Evolutionary conservation across 2,888 invertebrate species (phyloP).

Genomic region (Girardia tigrina): DNA sequence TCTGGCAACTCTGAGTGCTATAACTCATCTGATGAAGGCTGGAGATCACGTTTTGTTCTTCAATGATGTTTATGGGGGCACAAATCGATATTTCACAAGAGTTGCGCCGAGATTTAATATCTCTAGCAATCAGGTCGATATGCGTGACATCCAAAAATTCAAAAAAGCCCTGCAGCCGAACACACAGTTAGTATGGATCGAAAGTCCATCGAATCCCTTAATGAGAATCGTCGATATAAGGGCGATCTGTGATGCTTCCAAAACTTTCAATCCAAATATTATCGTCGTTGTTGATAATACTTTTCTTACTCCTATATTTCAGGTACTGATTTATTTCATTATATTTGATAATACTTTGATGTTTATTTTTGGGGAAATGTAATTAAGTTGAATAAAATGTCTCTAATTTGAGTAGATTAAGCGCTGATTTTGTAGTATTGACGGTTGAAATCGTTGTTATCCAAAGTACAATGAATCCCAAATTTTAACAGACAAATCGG

Average conservation of each 20-base stretch:
- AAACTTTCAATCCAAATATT: constrained; percentile 56
- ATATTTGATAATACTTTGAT: too few species aligned
- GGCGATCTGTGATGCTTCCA: constrained; percentile 56
- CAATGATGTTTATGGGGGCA: constrained; percentile 79
- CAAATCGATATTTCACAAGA: constrained; percentile 62
- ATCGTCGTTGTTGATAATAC: constrained; percentile 72
- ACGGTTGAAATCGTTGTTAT: too few species aligned
- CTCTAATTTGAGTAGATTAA: too few species aligned
- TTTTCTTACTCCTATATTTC: constrained; percentile 74
- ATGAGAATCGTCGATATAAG: constrained; percentile 75
- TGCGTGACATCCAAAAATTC: constrained; percentile 58
- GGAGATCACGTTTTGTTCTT: constrained; percentile 81
- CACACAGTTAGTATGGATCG: constrained; percentile 64
- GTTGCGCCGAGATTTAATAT: constrained; percentile 61
- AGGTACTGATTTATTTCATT: constrained; percentile 51
- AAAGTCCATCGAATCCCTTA: constrained; percentile 86
- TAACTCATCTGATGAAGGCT: constrained; percentile 61
- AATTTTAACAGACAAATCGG: too few species aligned
- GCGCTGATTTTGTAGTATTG: too few species aligned
- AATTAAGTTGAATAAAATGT: too few species aligned
- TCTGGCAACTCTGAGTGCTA: constrained; percentile 66
- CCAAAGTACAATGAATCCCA: too few species aligned
- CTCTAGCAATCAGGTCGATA: constrained; percentile 64
- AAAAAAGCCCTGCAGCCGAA: constrained; percentile 36
- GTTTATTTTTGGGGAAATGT: too few species aligned